Conservation (phyloP, 2,113 vertebrate species). For the Spilogale gracilis region DNA sequence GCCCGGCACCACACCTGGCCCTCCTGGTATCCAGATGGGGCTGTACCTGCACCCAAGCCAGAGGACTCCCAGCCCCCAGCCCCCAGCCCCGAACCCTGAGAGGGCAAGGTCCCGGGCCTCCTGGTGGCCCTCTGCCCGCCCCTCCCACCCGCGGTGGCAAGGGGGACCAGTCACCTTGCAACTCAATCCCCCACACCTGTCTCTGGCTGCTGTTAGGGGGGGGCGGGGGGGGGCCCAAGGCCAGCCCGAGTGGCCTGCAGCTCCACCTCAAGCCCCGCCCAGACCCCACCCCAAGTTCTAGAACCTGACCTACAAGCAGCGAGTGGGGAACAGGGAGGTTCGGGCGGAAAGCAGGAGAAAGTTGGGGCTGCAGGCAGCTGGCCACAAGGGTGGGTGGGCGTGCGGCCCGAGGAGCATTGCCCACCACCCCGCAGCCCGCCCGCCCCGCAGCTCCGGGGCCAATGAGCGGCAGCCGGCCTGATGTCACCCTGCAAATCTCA, state of each 20-base stretch:
- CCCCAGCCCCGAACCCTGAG: neutral
- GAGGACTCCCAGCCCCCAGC: neutral
- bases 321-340: too few relatives aligned
- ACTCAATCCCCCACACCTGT: too few relatives aligned
- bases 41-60: accelerated
- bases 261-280: neutral
- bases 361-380: constrained; percentile 70
- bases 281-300: constrained; percentile 58
- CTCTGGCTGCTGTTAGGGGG: neutral
- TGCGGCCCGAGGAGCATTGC: constrained; percentile 69
- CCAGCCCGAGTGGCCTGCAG: neutral
- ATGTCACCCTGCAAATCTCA: constrained; percentile 95
- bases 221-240: neutral
- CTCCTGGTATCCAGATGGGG: neutral
- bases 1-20: neutral
- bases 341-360: constrained; percentile 65
- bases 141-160: too few relatives aligned
- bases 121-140: neutral
- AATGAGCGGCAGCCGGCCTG: constrained; percentile 93
- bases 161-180: neutral
- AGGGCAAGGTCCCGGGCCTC: neutral
- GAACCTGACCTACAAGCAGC: neutral
- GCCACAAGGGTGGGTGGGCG: constrained; percentile 80
- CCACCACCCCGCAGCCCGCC: constrained; percentile 71
- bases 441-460: constrained; percentile 86